phyloP scores from a whole-genome alignment of 2,113 vertebrate genomes.

The Tympanuchus pallidicinctus region DNA sequence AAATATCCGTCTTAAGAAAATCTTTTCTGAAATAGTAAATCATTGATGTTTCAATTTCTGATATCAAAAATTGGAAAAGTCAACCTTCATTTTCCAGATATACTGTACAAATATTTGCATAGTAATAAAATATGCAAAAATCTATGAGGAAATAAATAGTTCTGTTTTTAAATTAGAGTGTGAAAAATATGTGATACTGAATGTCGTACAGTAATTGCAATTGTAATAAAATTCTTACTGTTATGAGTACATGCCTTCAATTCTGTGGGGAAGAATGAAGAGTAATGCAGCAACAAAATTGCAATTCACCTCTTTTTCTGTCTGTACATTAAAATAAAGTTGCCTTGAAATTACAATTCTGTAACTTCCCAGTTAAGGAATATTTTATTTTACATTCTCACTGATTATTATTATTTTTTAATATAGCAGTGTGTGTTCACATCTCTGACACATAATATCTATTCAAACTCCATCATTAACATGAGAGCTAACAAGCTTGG shows the following conservation, averaged over 20 bases:
- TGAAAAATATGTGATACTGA: neutral
- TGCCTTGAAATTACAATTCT: neutral
- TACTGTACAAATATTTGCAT: neutral
- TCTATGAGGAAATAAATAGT: neutral
- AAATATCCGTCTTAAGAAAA: neutral
- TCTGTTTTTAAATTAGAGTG: neutral
- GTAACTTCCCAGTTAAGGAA: neutral
- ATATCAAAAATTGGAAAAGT: neutral
- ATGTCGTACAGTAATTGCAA: neutral
- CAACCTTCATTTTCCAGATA: neutral
- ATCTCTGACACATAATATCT: neutral
- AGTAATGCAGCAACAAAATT: neutral
- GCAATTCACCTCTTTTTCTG: neutral
- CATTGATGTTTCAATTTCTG: neutral
- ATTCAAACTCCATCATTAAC: neutral
- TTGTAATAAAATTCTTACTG: neutral
- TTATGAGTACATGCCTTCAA: neutral
- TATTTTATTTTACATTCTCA: neutral
- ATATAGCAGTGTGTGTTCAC: rapidly evolving
- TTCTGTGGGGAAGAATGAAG: neutral
- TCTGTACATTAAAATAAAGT: neutral
- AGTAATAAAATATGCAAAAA: neutral
- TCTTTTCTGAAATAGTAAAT: neutral
- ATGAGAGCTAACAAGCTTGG: constrained; percentile 20
- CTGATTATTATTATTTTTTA: neutral